Evolutionary conservation across 2,797 vertebrate genomes (phyloP).

Genomic region (Furcifer pardalis): DNA sequence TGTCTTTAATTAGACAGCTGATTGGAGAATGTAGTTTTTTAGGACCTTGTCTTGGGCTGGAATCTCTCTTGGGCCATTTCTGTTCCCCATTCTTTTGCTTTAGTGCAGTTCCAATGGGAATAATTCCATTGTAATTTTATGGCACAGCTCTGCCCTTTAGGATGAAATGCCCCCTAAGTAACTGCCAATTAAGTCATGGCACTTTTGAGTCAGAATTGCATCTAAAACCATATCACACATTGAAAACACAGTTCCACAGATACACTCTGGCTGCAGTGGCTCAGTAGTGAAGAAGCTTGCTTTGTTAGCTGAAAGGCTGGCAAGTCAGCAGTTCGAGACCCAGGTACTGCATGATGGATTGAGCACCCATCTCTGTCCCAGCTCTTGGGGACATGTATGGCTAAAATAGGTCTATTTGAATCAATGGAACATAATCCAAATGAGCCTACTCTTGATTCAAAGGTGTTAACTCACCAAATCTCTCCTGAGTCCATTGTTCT

Average conservation of each 20-base stretch:
- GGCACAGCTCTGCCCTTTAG: background rate
- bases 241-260: background rate
- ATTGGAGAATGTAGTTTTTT: background rate
- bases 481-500: too few relatives aligned
- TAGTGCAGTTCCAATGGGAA: background rate
- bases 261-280: too few relatives aligned
- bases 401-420: too few relatives aligned
- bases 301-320: too few relatives aligned
- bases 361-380: too few relatives aligned
- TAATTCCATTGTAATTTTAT: background rate
- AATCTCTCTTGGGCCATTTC: background rate
- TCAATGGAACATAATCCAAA: too few relatives aligned
- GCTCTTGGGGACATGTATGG: too few relatives aligned
- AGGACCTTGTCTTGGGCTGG: background rate
- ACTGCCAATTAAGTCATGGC: background rate
- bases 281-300: too few relatives aligned
- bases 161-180: background rate
- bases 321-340: too few relatives aligned
- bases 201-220: background rate
- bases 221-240: background rate
- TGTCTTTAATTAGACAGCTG: background rate
- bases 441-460: too few relatives aligned
- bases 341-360: too few relatives aligned
- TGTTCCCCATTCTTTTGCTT: background rate
- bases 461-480: too few relatives aligned